Base-by-base conservation (phyloP, 1,140 invertebrate species). In the Myzus persicae region DNA sequence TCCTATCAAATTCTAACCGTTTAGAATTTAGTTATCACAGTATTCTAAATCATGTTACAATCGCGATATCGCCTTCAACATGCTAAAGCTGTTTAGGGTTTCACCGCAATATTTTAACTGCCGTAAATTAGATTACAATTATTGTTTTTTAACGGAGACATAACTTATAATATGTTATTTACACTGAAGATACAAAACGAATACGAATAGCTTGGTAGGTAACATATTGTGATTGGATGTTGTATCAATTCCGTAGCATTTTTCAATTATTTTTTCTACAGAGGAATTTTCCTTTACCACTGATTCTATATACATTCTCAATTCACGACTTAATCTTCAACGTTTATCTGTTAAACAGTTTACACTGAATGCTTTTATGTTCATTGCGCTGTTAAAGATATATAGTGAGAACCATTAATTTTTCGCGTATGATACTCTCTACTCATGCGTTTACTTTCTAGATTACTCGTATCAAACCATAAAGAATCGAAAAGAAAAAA, bases 371-470 rank as follows among this genome's bases (percentile, higher is more conserved):
- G 85, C 42, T 38, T 87, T 87, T 87, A 87, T 87, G 82, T 87
- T 46, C 42, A 87, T 87, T 46, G 85, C 31, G 42, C 42, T 87
- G 85, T 87, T 26, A 87, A 31, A 46, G 42, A 87, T 44, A 87
- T 85, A 87, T 87, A n/a, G 42, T n/a, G 18, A 85, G 85, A 87
- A 87, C 85, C 85, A 87, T 87, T 87, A 87, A 87, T 87, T 46
- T 87, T 87, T 87, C 42, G 31, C 22, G 9, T 87, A 46, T 46
- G 44, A 87, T 87, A 87, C 85, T 44, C 31, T 85, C 82, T 85
- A 85, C 40, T 85, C 82, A 42, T 42, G 82, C 82, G 40, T 85
- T 85, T 85, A 85, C 40, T 85, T 42, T 85, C 22, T 26, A 85
- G 82, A 85, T 85, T 85, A 85, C 82, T 40, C 8, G 22, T 44